Conservation (phyloP, 1,140 invertebrate genomes). For the Heliconius hewitsoni region DNA sequence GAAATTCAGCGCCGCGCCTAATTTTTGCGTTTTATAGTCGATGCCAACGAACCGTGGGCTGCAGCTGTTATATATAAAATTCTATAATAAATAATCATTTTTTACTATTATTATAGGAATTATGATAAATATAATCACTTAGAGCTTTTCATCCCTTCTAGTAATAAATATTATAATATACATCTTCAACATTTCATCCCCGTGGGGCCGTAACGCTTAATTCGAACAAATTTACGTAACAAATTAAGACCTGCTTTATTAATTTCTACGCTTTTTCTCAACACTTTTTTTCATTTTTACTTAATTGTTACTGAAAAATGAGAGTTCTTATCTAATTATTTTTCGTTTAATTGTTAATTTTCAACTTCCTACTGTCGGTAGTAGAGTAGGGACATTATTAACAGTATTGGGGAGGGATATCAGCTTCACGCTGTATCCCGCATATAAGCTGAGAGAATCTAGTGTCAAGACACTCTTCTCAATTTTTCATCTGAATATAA, state of each 20-base stretch:
- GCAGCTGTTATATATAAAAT: too few species aligned
- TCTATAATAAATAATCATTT: too few species aligned
- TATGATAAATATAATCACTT: not conserved
- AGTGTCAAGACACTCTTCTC: not conserved
- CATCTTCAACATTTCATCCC: not conserved
- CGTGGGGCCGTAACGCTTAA: conserved; percentile 38
- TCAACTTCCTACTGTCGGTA: too few species aligned
- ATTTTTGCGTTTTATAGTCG: too few species aligned
- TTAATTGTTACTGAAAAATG: not conserved
- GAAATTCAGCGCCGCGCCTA: too few species aligned
- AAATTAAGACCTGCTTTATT: conserved; percentile 68
- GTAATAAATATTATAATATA: not conserved
- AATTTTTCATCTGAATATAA: not conserved
- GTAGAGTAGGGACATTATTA: too few species aligned
- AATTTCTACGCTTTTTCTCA: conserved; percentile 50
- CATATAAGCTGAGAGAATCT: not conserved
- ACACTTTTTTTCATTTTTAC: conserved; percentile 28
- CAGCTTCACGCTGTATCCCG: too few species aligned
- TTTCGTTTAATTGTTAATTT: too few species aligned
- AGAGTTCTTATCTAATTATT: too few species aligned
- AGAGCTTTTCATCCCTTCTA: not conserved
- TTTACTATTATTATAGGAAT: not conserved
- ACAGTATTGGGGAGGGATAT: too few species aligned
- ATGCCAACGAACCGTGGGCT: too few species aligned
- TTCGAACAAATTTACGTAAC: conserved; percentile 57